phyloP scores from a whole-genome alignment of 2,888 invertebrate species.

The Cepaea hortensis region DNA sequence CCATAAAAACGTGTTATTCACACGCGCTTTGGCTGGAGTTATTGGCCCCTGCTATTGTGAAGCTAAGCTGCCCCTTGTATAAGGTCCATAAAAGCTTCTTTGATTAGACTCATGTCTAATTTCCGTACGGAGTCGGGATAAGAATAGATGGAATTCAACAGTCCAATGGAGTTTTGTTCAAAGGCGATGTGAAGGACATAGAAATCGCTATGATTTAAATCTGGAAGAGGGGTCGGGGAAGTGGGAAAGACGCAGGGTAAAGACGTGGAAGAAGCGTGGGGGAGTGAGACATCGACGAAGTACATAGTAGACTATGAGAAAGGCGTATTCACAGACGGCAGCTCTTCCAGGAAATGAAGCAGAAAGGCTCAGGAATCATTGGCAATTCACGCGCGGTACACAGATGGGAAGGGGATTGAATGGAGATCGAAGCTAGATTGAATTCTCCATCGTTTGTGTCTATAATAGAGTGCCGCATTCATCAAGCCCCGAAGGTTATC shows the following conservation, averaged over 20 bases:
- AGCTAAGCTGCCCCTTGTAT: neutral
- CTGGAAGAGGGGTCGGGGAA: neutral
- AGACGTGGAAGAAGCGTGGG: neutral
- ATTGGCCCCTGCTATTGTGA: slow-evolving; percentile 24
- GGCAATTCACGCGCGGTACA: slow-evolving; percentile 28
- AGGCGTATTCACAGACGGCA: neutral
- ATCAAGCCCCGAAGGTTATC: slow-evolving; percentile 19
- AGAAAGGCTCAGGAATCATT: slow-evolving; percentile 32
- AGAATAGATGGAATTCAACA: slow-evolving; percentile 18
- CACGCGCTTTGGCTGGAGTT: neutral
- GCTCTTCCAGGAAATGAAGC: slow-evolving; percentile 40
- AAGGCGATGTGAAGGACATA: slow-evolving; percentile 2
- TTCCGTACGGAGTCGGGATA: slow-evolving; percentile 14
- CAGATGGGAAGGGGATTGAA: slow-evolving; percentile 27
- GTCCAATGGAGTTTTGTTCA: neutral
- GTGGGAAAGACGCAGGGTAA: neutral
- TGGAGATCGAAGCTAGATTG: slow-evolving; percentile 36
- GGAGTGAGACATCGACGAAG: neutral
- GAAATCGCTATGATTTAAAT: neutral
- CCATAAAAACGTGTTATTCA: slow-evolving; percentile 13
- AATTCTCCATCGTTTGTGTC: slow-evolving; percentile 35
- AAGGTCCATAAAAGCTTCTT: slow-evolving; percentile 23
- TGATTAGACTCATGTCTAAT: slow-evolving; percentile 26
- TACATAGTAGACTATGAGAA: slow-evolving; percentile 14
- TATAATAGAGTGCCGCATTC: slow-evolving; percentile 32